Evolutionary conservation across 2,797 vertebrate species (phyloP), one percentile per base, ranked within the genome.

Genomic region (Tolypeutes matacus): DNA sequence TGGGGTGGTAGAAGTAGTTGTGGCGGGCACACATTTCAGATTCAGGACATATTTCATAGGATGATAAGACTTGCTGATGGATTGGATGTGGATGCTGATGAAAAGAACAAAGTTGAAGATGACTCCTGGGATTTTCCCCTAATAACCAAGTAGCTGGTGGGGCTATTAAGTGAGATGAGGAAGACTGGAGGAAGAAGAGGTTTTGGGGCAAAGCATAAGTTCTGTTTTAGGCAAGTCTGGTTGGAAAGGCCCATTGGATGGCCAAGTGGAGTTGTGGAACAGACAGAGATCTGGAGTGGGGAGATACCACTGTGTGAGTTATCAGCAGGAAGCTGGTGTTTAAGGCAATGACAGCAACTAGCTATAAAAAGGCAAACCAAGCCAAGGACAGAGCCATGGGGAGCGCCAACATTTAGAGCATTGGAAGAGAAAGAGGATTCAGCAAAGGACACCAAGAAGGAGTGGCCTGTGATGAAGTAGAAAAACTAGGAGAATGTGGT

Each of bases 331-430:
- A 93, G 39, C 25, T 25, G 27, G 17, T 34, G 17, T 94, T 77
- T 36, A 67, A 76, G 49, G 67, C 29, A 64, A n/a, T 6, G 10
- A 31, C 58, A 18, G 5, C 31, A 27, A 77, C 3, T 31, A 27
- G 53, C 46, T 53, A 65, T 29, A 3, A 42, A 65, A 81, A 18
- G 5, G 78, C 72, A 70, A 53, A 23, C 23, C n/a, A 60, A 51
- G 14, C 4, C 4, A 2, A 58, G 31, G 60, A 31, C 27, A 64
- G 46, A 64, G n/a, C 31, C 0, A 0, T 23, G 25, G 46, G 27
- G 34, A 58, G 1, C 5, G 5, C 20, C 2, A 4, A 14, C 0
- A 0, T 25, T 49, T 67, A 17, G 49, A 36, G 21, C 7, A 25
- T 46, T 25, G 18, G 65, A 51, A 0, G 39, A 62, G 51, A 34